A percentile compares a stretch with the other conserved stretches of the same genome.
phyloP scores from a whole-genome alignment of 1,140 invertebrate species.

The Ceratitis capitata region DNA sequence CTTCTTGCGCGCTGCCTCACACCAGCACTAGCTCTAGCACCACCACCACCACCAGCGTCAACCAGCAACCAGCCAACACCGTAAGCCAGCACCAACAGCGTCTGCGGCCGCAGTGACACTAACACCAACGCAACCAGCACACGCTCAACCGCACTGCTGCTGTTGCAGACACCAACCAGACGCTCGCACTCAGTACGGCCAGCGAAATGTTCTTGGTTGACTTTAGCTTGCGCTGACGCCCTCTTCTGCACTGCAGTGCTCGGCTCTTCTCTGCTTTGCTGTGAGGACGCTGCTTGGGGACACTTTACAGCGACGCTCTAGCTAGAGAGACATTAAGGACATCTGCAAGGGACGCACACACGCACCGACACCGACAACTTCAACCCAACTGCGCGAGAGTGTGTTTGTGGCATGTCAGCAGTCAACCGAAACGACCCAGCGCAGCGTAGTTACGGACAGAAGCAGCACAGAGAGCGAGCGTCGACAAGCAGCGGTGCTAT shows the following conservation, averaged over 20 bases:
- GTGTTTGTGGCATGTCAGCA: constrained; percentile 38
- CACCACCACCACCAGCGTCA: background rate
- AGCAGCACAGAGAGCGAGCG: background rate
- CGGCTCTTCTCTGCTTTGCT: no score
- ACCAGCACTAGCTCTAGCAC: background rate
- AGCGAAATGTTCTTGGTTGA: background rate
- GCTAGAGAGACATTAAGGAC: background rate
- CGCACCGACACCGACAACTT: constrained; percentile 57
- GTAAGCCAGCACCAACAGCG: no score
- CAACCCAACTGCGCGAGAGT: constrained; percentile 54
- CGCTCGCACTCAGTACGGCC: background rate
- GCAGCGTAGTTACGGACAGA: background rate
- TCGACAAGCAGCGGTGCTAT: background rate
- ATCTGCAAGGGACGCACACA: constrained; percentile 6
- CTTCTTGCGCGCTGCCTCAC: background rate
- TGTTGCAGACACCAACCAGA: background rate
- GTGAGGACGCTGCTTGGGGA: constrained; percentile 17
- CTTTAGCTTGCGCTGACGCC: background rate
- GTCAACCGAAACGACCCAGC: constrained; percentile 32
- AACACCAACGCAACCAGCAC: background rate
- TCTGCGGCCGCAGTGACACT: background rate
- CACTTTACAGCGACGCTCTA: constrained; percentile 5
- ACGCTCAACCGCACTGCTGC: background rate
- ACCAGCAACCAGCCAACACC: background rate
- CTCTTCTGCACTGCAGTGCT: no score